Conservation (phyloP, 2,797 vertebrate species). For the Argyrosomus regius region DNA sequence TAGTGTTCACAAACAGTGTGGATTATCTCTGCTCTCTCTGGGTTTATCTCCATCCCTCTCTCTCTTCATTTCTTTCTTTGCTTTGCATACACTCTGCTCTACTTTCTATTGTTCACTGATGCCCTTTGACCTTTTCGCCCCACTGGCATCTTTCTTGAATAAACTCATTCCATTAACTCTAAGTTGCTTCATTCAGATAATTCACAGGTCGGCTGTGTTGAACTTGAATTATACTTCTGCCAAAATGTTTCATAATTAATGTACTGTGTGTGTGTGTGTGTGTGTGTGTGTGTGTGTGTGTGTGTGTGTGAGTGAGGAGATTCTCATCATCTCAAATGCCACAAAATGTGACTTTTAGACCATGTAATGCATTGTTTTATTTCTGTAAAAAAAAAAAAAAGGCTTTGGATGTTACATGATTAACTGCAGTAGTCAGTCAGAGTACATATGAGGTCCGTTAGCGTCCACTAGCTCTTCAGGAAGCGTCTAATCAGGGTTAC, state of each 20-base stretch:
- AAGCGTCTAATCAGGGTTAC: constrained; percentile 35
- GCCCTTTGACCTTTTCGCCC: constrained; percentile 48
- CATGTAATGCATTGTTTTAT: constrained; percentile 33
- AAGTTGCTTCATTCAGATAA: constrained; percentile 42
- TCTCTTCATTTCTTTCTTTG: neutral
- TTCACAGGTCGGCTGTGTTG: constrained; percentile 38
- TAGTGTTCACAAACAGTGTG: neutral
- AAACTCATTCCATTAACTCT: constrained; percentile 49
- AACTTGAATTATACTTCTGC: constrained; percentile 47
- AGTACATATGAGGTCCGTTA: constrained; percentile 15
- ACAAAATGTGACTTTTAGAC: constrained; percentile 62
- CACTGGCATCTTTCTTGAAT: constrained; percentile 32
- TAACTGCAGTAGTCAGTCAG: constrained; percentile 16
- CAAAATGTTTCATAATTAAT: constrained; percentile 45
- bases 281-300: no score
- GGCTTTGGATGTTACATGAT: constrained; percentile 50
- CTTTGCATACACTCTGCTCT: constrained; percentile 7
- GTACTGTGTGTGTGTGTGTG: neutral
- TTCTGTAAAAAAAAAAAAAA: constrained; percentile 25
- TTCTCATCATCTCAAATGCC: constrained; percentile 58
- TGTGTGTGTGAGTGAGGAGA: no score
- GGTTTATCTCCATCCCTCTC: neutral
- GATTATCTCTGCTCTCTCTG: constrained; percentile 7
- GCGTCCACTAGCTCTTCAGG: constrained; percentile 10
- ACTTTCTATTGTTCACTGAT: constrained; percentile 35